Evolutionary conservation across 2,113 vertebrate species (phyloP), one percentile per base, ranked within the genome.

Genomic region (Melanostigma gelatinosum): DNA sequence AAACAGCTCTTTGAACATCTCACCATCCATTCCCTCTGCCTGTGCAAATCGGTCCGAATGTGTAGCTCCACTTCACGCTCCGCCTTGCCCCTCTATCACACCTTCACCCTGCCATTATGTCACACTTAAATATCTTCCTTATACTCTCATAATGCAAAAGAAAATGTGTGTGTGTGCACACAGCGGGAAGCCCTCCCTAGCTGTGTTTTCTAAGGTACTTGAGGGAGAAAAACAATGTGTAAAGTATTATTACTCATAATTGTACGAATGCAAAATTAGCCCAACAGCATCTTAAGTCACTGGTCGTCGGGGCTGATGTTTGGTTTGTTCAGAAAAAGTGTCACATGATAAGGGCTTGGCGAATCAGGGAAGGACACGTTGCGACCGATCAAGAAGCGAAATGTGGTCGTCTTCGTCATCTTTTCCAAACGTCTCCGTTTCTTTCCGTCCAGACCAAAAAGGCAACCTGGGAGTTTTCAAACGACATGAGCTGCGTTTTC

Each of bases 61-160:
- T 61, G 48, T 9, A 48, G 42, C 50, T 69, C 60, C 40, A 63
- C 72, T 82, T 58, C 36, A 27, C 12, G 10, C 78, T 68, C 61
- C 15, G n/a, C 32, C 58, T 55, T 75, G 34, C 74, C 84, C 46
- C 71, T 71, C 54, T 12, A 64, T 84, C 72, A 70, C 13, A 11
- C 34, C 52, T 40, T 77, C 55, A 22, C 32, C n/a, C 55, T 54
- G 57, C 81, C 46, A 36, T 86, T 87, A 85, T 68, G 71, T 67
- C 34, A 72, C 72, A 77, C 77, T 80, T 66, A 57, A 60, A 29
- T 38, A 55, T 52, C 72, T 61, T 72, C 57, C 68, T 32, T 8
- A 24, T 44, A 38, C 20, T 80, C 66, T 77, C 72, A 55, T 40
- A 16, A 80, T 50, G 36, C 52, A 63, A 60, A 79, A 32, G 32